These are phyloP conservation scores for Pseudochaenichthys georgianus DNA, from an alignment of 2,797 vertebrate species.

Conservation along the genomic window DNA sequence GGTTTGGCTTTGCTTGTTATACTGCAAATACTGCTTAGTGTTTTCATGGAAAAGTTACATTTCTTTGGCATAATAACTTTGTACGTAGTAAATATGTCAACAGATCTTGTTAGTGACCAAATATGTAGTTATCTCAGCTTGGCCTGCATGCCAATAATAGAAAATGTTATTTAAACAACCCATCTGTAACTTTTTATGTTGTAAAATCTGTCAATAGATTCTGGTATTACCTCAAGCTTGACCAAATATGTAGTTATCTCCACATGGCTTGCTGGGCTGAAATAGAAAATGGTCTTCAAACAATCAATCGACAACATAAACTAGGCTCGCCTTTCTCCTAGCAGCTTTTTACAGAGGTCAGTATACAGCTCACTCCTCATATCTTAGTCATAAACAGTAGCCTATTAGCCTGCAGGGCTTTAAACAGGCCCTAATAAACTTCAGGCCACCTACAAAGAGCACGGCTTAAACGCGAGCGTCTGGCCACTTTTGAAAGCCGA, in stretches of 20 bases:
- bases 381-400: conserved; percentile 63
- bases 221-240: conserved; percentile 29
- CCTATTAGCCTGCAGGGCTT: conserved; percentile 47
- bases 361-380: conserved; percentile 13
- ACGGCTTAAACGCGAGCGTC: conserved; percentile 19
- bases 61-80: conserved; percentile 31
- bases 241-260: conserved; percentile 36
- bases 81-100: conserved; percentile 36
- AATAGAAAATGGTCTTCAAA: conserved; percentile 44
- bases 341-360: conserved; percentile 14
- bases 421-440: conserved; percentile 63
- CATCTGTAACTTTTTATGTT: conserved; percentile 23
- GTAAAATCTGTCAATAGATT: conserved; percentile 44
- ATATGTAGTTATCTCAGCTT: conserved; percentile 30
- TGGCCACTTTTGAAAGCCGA: conserved; percentile 38
- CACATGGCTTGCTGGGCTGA: conserved; percentile 1
- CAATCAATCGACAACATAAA: conserved; percentile 4
- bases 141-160: conserved; percentile 14
- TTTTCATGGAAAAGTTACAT: conserved; percentile 36
- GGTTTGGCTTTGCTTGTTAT: conserved; percentile 23
- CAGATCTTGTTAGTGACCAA: conserved; percentile 15
- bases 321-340: neutral
- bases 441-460: conserved; percentile 68
- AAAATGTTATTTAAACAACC: conserved; percentile 38
- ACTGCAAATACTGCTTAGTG: conserved; percentile 29